Evolutionary conservation across 2,888 invertebrate species (phyloP).

Genomic region (Agrilus cyanescens): DNA sequence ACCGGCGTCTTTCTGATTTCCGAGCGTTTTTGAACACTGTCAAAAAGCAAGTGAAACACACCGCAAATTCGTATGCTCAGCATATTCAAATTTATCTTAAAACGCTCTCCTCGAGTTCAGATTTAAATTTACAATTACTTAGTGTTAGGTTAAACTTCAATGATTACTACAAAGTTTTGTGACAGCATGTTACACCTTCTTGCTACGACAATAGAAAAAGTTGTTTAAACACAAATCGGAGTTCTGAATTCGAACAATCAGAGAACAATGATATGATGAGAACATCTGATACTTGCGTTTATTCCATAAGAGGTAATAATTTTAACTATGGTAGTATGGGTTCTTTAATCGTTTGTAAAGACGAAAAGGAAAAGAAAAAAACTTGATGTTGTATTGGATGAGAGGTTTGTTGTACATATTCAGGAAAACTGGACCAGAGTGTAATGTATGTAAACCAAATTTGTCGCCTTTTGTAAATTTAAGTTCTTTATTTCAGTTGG

Average conservation of each 20-base stretch:
- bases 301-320: constrained; percentile 13
- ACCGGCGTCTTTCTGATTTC: constrained; percentile 50
- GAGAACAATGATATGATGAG: constrained; percentile 8
- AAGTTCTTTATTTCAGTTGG: too few relatives aligned
- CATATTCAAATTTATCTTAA: constrained; percentile 78
- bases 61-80: constrained; percentile 65
- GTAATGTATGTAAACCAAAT: too few relatives aligned
- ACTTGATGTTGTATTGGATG: constrained; percentile 35
- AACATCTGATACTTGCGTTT: constrained; percentile 1
- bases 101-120: constrained; percentile 70
- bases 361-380: constrained; percentile 27
- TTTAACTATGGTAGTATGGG: constrained; percentile 30
- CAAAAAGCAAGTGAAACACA: constrained; percentile 53
- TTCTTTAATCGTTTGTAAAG: constrained; percentile 19
- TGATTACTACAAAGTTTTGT: constrained; percentile 80
- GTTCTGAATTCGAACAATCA: background rate
- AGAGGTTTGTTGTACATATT: constrained; percentile 17
- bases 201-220: constrained; percentile 32
- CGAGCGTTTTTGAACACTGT: constrained; percentile 48
- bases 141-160: constrained; percentile 92
- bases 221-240: constrained; percentile 5
- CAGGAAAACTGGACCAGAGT: too few relatives aligned
- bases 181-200: constrained; percentile 39
- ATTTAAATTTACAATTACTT: constrained; percentile 78
- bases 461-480: too few relatives aligned